Base-by-base conservation (phyloP, 2,113 vertebrate genomes). In the Lophura nycthemera region DNA sequence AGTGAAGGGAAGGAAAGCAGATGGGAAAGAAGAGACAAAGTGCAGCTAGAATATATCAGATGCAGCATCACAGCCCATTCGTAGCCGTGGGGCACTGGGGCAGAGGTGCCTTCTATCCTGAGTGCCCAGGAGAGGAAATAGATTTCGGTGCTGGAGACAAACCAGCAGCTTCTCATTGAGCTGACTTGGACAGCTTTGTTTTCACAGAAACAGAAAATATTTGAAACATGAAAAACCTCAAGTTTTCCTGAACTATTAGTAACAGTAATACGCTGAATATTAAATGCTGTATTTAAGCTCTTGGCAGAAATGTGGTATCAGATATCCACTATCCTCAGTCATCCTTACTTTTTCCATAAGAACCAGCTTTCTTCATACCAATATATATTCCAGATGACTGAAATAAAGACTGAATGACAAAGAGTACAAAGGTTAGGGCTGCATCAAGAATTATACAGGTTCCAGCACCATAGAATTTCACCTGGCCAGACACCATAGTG, bases 81-180 rank as follows among this genome's bases (percentile, higher is more conserved):
- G 4, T 0, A 3, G 63, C 60, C 34, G 4, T 0, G 1, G 66
- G 10, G 5, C 22, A 40, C 24, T 1, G 0, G 19, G 21, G 25
- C 10, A 25, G 29, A 1, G 4, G 11, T 36, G 70, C 6, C 29
- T 13, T 19, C 32, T 27, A 10, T 11, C 7, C 74, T 13, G 8
- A 8, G 38, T 72, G 67, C 13, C 5, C 21, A 66, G 30, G 20
- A 45, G 22, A 43, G 20, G 22, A 15, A 16, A 24, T 5, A 8
- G 14, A 43, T 15, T 21, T 43, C 64, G 10, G 19, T 43, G 43
- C 64, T 43, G 64, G 38, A 45, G 22, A 45, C 15, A 32, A 67
- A 67, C 30, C 22, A 67, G 21, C 30, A 45, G 6, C 24, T 67
- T 24, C 20, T n/a, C 42, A 67, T n/a, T 13, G 16, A 15, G 65